Conservation (phyloP, 2,888 invertebrate genomes). For the Pandemis heparana region DNA sequence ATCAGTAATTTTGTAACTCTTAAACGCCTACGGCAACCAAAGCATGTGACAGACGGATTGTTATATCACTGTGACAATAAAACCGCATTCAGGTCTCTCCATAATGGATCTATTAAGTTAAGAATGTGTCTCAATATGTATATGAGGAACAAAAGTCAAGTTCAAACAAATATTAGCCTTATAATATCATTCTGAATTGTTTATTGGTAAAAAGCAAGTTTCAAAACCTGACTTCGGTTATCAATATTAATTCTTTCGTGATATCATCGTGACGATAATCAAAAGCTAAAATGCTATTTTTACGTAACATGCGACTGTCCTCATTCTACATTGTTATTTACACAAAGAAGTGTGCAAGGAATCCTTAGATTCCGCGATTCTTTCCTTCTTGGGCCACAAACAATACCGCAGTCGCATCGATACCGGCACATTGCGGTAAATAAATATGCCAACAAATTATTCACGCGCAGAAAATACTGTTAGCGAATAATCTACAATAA, state of each 20-base stretch:
- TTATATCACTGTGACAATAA: constrained; percentile 34
- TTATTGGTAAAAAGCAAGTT: background rate
- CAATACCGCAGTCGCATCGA: constrained; percentile 44
- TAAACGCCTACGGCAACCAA: constrained; percentile 20
- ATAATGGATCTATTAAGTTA: constrained; percentile 5
- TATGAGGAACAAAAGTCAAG: constrained; percentile 10
- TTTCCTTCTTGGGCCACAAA: constrained; percentile 38
- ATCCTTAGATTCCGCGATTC: constrained; percentile 16
- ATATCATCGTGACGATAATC: background rate
- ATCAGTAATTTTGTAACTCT: constrained; percentile 3
- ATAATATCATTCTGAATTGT: constrained; percentile 2
- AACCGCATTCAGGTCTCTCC: constrained; percentile 4
- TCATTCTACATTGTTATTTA: background rate
- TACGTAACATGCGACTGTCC: background rate
- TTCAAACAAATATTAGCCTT: constrained; percentile 1
- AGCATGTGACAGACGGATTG: constrained; percentile 23
- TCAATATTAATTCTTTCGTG: constrained; percentile 3
- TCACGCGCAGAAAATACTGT: constrained; percentile 59
- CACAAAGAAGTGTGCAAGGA: background rate
- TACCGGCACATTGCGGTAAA: constrained; percentile 56
- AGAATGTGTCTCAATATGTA: background rate
- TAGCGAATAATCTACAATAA: constrained; percentile 50
- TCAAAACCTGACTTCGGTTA: background rate
- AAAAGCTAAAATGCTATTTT: background rate
- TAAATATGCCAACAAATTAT: constrained; percentile 54